Evolutionary conservation across 2,797 vertebrate species (phyloP), one percentile per base, ranked within the genome.

Genomic region (Novumbra hubbsi): DNA sequence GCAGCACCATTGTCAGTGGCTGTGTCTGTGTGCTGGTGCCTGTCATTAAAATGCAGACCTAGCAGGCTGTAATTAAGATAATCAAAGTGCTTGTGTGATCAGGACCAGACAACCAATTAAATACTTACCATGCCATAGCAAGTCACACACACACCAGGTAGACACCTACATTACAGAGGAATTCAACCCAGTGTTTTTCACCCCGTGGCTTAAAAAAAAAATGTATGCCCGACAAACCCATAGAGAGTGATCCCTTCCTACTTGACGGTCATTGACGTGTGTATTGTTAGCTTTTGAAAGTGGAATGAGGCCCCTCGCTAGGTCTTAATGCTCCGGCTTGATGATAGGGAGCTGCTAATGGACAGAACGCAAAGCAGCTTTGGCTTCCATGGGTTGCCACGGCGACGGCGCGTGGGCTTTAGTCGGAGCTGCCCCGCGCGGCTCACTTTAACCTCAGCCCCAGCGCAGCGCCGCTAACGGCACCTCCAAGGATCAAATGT

Each of bases 51-150:
- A 85, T 75, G 78, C 82, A 83, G 88, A 86, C 83, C 78, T 79
- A 83, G 77, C 76, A 79, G 80, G 74, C 77, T 87, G 81, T 86
- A 78, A 89, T 88, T 87, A 85, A 80, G 74, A 49, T 81, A 84
- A 88, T 90, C 86, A 86, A 82, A 86, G 80, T 81, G 82, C 78
- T 49, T 77, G 75, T 81, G 79, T 69, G 81, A 84, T 86, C 79
- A 79, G 80, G 78, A 15, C 3, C 70, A 76, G 74, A 69, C 68
- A 34, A 70, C 70, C 77, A 82, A 82, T 82, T 79, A 82, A 82
- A 79, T 72, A 79, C 78, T 85, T 74, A 73, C 80, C 80, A 69
- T 74, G 72, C 80, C 66, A 24, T 52, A 78, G 80, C 69, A 71
- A 82, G 65, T 21, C 79, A 85, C 72, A 78, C 72, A 78, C 71